These are phyloP conservation scores for Xylophagus ater DNA, from an alignment of 2,888 invertebrate genomes.

Conservation along the genomic window DNA sequence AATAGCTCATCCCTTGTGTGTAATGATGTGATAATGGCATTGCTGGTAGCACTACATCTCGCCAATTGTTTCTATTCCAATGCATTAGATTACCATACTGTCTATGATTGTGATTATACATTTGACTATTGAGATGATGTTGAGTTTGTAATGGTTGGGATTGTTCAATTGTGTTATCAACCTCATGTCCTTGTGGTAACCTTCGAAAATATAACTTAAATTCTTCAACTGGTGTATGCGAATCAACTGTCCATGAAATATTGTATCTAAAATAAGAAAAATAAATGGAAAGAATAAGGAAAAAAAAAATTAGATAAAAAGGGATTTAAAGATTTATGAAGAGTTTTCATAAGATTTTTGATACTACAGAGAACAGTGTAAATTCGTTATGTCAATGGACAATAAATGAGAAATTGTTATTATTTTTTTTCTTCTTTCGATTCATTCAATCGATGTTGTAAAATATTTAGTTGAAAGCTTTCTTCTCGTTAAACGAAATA, in stretches of 20 bases:
- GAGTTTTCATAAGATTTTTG: too few species aligned
- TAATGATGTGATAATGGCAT: conserved; percentile 43
- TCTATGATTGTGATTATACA: conserved; percentile 23
- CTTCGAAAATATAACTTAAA: conserved; percentile 54
- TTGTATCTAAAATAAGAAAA: conserved; percentile 47
- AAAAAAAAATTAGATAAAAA: too few species aligned
- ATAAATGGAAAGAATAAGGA: too few species aligned
- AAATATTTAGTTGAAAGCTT: too few species aligned
- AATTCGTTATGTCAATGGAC: too few species aligned
- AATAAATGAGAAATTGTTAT: too few species aligned
- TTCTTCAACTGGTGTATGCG: conserved; percentile 54
- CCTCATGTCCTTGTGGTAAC: conserved; percentile 45
- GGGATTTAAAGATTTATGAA: too few species aligned
- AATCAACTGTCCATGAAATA: conserved; percentile 56
- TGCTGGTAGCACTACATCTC: conserved; percentile 48
- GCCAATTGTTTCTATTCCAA: conserved; percentile 44
- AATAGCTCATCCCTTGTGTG: conserved; percentile 53
- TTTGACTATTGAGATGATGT: conserved; percentile 31
- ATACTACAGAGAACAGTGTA: too few species aligned
- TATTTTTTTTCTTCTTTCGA: too few species aligned
- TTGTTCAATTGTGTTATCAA: conserved; percentile 40
- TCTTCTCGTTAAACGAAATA: too few species aligned
- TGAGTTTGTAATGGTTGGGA: conserved; percentile 36
- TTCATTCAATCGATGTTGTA: too few species aligned
- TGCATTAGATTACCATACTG: conserved; percentile 31